Conservation (phyloP, 2,797 vertebrate species). For the Morus bassanus region DNA sequence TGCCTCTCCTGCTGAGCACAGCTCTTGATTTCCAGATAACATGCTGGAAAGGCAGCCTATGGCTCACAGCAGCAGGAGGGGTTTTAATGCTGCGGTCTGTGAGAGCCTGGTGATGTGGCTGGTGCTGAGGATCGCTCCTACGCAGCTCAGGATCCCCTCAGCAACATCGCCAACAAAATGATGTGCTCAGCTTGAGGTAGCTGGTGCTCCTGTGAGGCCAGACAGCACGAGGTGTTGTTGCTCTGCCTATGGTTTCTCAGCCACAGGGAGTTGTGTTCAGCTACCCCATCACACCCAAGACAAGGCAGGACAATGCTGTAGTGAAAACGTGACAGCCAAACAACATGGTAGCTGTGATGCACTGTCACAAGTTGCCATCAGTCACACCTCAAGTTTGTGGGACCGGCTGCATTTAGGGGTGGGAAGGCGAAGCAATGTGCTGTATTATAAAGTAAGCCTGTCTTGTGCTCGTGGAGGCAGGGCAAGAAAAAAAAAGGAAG, state of each 20-base stretch:
- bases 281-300: background rate
- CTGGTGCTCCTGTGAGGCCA: background rate
- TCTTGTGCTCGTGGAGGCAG: accelerated
- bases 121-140: background rate
- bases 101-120: background rate
- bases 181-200: background rate
- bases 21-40: background rate
- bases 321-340: background rate
- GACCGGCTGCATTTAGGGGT: background rate
- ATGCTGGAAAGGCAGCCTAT: accelerated
- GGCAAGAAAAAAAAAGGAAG: background rate
- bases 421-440: background rate
- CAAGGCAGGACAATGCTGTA: background rate
- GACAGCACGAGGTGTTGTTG: accelerated
- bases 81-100: background rate
- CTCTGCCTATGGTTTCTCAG: background rate
- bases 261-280: background rate
- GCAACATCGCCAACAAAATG: background rate
- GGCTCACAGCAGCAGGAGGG: background rate
- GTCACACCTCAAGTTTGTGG: background rate
- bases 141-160: background rate
- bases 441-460: background rate
- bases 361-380: background rate
- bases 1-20: background rate
- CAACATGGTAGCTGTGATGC: accelerated